Evolutionary conservation across 2,113 vertebrate species (phyloP), one percentile per base, ranked within the genome.

Genomic region (Sporophila hypoxantha): DNA sequence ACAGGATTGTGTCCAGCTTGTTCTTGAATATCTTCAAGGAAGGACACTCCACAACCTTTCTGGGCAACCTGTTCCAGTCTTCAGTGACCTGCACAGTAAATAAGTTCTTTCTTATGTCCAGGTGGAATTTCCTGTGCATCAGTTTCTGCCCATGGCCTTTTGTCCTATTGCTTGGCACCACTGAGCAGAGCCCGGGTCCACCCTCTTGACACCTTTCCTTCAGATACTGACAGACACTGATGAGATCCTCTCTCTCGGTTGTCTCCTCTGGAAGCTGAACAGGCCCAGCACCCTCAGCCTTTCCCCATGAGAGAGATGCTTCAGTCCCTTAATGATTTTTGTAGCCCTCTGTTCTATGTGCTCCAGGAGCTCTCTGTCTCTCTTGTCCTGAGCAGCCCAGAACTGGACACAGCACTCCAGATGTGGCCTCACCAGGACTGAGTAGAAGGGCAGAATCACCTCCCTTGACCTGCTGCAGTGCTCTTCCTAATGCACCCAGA

Each of bases 291-390:
- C 18, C 6, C 29, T 44, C n/a, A 60, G 19, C 14, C 25, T 46
- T 53, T 53, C 9, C 8, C 10, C 11, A 10, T 26, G 19, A 20
- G 23, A 57, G 32, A 25, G 19, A 7, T 29, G 6, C 8, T 37
- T 4, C 4, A 14, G 11, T 46, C 25, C 23, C 11, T 53, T 74
- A 26, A 53, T 34, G 7, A 46, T 13, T n/a, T 47, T 59, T 18
- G 14, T 39, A 34, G 39, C 5, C 17, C 14, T 53, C 39, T 32
- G 3, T 20, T 80, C 11, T 17, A 8, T 0, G 0, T n/a, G 29
- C 13, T 52, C 13, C 19, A 21, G 52, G 13, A 44, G 8, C 29
- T 53, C 9, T 0, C 0, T 46, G 29, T 53, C 5, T 60, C 18
- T 79, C 22, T 34, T 46, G 17, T 41, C 0, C 46, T 47, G n/a